phyloP scores from a whole-genome alignment of 2,113 vertebrate genomes.

The Rhombomys opimus region DNA sequence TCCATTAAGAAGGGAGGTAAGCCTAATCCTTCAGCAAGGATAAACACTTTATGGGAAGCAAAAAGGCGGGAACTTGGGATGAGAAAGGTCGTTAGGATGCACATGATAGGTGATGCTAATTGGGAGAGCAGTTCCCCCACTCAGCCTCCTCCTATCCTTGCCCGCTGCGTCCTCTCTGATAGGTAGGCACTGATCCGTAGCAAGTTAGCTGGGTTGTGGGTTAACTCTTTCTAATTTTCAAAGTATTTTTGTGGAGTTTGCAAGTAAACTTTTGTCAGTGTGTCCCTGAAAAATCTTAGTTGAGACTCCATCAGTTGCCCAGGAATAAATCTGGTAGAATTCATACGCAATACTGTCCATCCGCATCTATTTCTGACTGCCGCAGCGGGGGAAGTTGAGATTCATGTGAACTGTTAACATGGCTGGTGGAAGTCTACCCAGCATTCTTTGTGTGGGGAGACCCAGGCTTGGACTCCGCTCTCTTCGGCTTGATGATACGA shows the following conservation, averaged over 20 bases:
- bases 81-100: background rate
- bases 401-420: background rate
- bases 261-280: constrained; percentile 9
- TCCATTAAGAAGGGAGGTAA: constrained; percentile 64
- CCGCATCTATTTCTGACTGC: background rate
- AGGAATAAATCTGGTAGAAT: constrained; percentile 30
- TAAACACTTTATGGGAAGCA: constrained; percentile 20
- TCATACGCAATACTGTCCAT: background rate
- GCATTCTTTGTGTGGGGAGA: background rate
- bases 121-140: background rate
- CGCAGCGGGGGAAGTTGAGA: background rate
- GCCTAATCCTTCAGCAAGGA: constrained; percentile 3
- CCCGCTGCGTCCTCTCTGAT: background rate
- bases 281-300: constrained; percentile 11
- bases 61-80: background rate
- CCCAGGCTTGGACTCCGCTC: background rate
- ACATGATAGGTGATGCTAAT: background rate
- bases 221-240: constrained; percentile 19
- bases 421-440: background rate
- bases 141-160: background rate
- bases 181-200: background rate
- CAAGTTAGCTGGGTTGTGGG: background rate
- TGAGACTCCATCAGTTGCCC: background rate
- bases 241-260: constrained; percentile 23
- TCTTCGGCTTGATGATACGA: background rate